Conservation (phyloP, 2,888 invertebrate species). For the Amphipoea lucens region DNA sequence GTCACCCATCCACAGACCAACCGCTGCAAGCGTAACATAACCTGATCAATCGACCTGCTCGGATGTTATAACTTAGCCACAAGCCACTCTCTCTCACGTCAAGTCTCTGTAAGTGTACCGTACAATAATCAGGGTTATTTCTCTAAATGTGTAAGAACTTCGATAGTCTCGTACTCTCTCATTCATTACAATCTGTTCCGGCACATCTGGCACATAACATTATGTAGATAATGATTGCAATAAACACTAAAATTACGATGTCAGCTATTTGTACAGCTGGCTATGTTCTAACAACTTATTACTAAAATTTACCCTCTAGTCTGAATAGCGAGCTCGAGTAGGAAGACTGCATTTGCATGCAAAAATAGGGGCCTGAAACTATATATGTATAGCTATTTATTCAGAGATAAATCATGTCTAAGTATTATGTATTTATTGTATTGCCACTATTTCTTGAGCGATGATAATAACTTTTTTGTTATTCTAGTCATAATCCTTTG, state of each 20-base stretch:
- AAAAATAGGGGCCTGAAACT: neutral
- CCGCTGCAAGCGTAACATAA: too few species aligned
- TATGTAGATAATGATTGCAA: neutral
- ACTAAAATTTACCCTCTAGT: neutral
- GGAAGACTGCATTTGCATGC: too few species aligned
- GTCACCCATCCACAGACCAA: too few species aligned
- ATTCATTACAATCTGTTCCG: neutral
- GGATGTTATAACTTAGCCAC: too few species aligned
- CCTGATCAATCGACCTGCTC: too few species aligned
- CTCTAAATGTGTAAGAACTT: neutral
- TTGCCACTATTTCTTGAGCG: neutral
- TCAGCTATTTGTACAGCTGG: conserved; percentile 7
- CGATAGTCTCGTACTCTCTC: neutral
- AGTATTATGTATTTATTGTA: neutral
- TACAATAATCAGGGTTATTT: neutral
- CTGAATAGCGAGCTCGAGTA: neutral
- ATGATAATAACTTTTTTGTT: neutral
- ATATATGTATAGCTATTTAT: neutral
- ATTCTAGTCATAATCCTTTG: neutral
- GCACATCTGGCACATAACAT: neutral
- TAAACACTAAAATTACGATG: conserved; percentile 18
- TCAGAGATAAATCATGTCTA: neutral
- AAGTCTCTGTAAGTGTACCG: too few species aligned
- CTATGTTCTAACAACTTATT: neutral
- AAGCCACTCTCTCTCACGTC: too few species aligned